Conservation (phyloP, 2,797 vertebrate species). For the Hydrolagus colliei region DNA sequence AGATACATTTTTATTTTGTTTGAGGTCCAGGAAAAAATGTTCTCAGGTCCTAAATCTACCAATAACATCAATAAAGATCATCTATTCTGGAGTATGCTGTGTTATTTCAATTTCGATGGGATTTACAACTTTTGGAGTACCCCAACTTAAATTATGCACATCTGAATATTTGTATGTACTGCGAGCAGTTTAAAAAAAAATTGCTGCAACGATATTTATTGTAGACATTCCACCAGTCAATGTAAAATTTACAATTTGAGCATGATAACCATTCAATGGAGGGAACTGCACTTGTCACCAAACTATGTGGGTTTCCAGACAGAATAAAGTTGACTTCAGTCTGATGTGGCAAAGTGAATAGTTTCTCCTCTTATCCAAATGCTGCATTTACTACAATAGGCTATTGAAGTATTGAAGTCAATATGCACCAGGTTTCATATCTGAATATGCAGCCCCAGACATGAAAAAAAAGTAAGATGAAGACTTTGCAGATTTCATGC, state of each 20-base stretch:
- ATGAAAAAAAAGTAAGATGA: slow-evolving; percentile 15
- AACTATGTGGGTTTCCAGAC: slow-evolving; percentile 30
- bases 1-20: background rate
- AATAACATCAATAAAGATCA: slow-evolving; percentile 12
- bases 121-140: slow-evolving; percentile 20
- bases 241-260: slow-evolving; percentile 29
- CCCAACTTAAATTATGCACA: slow-evolving; percentile 4
- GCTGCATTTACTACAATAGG: slow-evolving; percentile 28
- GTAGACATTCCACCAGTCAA: slow-evolving; percentile 23
- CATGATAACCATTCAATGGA: slow-evolving; percentile 29
- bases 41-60: background rate
- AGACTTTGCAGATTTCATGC: slow-evolving; percentile 15
- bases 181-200: slow-evolving; percentile 10
- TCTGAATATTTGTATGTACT: slow-evolving; percentile 2
- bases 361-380: slow-evolving; percentile 27
- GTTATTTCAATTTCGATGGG: slow-evolving; percentile 2
- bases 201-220: slow-evolving; percentile 18
- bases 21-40: slow-evolving; percentile 12
- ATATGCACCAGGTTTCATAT: slow-evolving; percentile 30
- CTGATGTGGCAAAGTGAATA: background rate
- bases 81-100: background rate
- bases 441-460: slow-evolving; percentile 28
- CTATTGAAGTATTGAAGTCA: slow-evolving; percentile 25
- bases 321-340: slow-evolving; percentile 25
- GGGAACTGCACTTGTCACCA: slow-evolving; percentile 24